phyloP scores from a whole-genome alignment of 1,140 invertebrate species.

The Hyles euphorbiae region DNA sequence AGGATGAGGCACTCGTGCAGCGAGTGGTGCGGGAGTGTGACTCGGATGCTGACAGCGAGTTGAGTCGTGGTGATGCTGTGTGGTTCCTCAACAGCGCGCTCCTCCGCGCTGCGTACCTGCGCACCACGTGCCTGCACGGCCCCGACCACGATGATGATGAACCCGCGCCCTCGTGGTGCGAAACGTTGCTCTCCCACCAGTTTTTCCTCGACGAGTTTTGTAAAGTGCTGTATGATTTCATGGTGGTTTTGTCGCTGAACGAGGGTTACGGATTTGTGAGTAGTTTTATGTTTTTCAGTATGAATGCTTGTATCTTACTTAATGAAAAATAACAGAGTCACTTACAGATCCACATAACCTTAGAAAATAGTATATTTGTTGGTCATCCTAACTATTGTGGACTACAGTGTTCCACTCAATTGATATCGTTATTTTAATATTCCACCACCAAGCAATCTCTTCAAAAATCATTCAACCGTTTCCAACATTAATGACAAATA shows the following conservation, averaged over 20 bases:
- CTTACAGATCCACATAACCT: no score
- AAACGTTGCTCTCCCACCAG: constrained; percentile 18
- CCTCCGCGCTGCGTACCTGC: constrained; percentile 32
- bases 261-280: constrained; percentile 52
- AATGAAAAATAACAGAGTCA: no score
- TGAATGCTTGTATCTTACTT: not conserved
- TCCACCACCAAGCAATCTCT: no score
- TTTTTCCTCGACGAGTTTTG: constrained; percentile 27
- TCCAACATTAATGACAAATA: not conserved
- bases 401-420: no score
- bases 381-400: no score
- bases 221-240: constrained; percentile 32
- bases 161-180: constrained; percentile 10
- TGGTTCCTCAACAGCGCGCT: constrained; percentile 19
- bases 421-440: no score
- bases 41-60: constrained; percentile 1
- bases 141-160: constrained; percentile 17
- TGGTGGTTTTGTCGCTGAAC: constrained; percentile 26
- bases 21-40: constrained; percentile 15
- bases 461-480: no score
- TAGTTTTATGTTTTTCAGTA: constrained; percentile 16
- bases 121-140: constrained; percentile 22
- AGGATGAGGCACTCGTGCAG: constrained; percentile 26
- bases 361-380: no score
- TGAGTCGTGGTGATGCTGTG: constrained; percentile 19